Evolutionary conservation across 2,113 vertebrate genomes (phyloP).

Genomic region (Elanus axillaris): DNA sequence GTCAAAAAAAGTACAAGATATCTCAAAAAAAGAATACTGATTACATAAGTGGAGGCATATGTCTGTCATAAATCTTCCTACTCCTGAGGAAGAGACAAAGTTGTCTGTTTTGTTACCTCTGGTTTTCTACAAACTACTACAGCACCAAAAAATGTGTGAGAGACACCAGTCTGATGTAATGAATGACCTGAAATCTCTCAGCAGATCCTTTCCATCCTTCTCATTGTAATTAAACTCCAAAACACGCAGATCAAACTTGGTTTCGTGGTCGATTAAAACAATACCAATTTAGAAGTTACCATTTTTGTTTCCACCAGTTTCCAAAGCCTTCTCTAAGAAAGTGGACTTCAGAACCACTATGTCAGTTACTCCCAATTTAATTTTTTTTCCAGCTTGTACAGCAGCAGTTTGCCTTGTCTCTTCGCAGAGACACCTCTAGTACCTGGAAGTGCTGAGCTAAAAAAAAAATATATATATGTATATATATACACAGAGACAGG

Average conservation of each 20-base stretch:
- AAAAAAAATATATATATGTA: no score
- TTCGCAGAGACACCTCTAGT: not conserved
- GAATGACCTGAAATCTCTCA: not conserved
- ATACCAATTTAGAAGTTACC: not conserved
- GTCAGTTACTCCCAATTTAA: not conserved
- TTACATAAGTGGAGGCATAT: not conserved
- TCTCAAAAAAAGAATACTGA: not conserved
- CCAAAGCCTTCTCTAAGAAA: not conserved
- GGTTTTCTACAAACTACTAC: not conserved
- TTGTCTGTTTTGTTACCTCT: not conserved
- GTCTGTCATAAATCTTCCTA: not conserved
- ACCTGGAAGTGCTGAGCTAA: not conserved
- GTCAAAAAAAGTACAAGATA: not conserved
- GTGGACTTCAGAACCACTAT: not conserved
- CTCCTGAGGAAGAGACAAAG: not conserved
- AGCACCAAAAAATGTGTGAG: not conserved
- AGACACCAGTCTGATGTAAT: not conserved
- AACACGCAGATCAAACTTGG: not conserved
- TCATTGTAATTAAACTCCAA: not conserved
- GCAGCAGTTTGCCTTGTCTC: not conserved
- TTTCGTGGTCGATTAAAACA: not conserved
- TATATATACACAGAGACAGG: rapidly evolving
- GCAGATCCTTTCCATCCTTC: not conserved
- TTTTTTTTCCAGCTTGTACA: not conserved
- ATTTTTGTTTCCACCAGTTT: not conserved